These are phyloP conservation scores for Lordiphosa stackelbergi DNA, from an alignment of 1,140 invertebrate species.

Conservation along the genomic window DNA sequence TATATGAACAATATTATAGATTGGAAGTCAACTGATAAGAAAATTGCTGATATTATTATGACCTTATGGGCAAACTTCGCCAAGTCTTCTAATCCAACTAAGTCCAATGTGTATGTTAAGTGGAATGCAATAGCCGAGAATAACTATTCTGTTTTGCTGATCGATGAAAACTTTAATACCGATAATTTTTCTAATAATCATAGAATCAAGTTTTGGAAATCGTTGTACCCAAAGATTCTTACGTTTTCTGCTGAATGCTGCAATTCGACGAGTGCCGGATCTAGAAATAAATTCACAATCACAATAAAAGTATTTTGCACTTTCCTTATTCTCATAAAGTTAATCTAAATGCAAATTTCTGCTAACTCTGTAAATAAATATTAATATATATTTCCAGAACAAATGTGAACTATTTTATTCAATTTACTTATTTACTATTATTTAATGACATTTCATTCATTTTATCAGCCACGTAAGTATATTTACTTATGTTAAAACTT, in stretches of 20 bases:
- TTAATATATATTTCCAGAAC: too few relatives aligned
- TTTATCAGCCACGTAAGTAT: too few relatives aligned
- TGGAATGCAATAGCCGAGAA: constrained; percentile 84
- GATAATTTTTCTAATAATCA: constrained; percentile 85
- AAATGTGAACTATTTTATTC: too few relatives aligned
- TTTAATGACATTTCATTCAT: too few relatives aligned
- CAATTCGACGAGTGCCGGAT: constrained; percentile 76
- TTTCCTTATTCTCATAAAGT: constrained; percentile 28
- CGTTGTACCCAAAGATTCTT: constrained; percentile 86
- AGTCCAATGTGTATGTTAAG: constrained; percentile 81
- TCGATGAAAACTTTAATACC: constrained; percentile 86
- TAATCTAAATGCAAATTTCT: constrained; percentile 27
- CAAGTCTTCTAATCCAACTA: constrained; percentile 84
- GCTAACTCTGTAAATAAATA: constrained; percentile 26
- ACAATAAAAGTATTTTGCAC: constrained; percentile 30
- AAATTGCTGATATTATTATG: constrained; percentile 86
- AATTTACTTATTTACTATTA: too few relatives aligned
- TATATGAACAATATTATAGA: constrained; percentile 81
- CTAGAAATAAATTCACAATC: constrained; percentile 10
- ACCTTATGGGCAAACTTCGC: constrained; percentile 86
- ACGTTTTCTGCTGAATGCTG: constrained; percentile 84
- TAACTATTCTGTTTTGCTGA: constrained; percentile 83
- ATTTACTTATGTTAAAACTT: too few relatives aligned
- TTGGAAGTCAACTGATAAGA: constrained; percentile 87
- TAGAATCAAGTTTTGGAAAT: constrained; percentile 88